These are phyloP conservation scores for Alaudala cheleensis DNA, from an alignment of 2,113 vertebrate genomes.

Conservation along the genomic window DNA sequence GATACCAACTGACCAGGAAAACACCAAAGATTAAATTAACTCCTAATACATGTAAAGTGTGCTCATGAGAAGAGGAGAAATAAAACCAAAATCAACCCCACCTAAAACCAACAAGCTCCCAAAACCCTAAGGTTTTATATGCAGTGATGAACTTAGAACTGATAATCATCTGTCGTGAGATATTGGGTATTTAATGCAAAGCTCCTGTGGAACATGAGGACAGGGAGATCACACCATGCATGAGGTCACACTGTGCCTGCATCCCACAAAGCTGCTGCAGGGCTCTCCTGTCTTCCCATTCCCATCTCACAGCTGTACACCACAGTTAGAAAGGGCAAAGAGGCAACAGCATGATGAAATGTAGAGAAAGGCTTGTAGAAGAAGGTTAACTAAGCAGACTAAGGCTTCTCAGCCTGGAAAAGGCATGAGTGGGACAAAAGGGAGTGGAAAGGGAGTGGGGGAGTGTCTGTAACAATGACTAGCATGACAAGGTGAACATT, in stretches of 20 bases:
- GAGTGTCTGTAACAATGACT: neutral
- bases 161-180: neutral
- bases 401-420: neutral
- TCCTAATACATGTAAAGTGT: neutral
- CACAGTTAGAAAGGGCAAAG: neutral
- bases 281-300: neutral
- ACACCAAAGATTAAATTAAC: neutral
- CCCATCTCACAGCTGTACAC: neutral
- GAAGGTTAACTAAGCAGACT: neutral
- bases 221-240: neutral
- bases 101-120: neutral
- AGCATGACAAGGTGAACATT: neutral
- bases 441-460: neutral
- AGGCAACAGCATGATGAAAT: neutral
- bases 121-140: neutral
- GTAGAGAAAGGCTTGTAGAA: neutral
- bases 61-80: neutral
- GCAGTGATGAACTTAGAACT: neutral
- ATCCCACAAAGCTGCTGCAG: fast-evolving
- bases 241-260: neutral
- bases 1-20: neutral
- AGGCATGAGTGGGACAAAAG: neutral
- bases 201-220: neutral
- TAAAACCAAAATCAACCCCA: neutral
- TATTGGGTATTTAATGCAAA: neutral